Base-by-base conservation (phyloP, 2,113 vertebrate species). In the Anguilla rostrata region DNA sequence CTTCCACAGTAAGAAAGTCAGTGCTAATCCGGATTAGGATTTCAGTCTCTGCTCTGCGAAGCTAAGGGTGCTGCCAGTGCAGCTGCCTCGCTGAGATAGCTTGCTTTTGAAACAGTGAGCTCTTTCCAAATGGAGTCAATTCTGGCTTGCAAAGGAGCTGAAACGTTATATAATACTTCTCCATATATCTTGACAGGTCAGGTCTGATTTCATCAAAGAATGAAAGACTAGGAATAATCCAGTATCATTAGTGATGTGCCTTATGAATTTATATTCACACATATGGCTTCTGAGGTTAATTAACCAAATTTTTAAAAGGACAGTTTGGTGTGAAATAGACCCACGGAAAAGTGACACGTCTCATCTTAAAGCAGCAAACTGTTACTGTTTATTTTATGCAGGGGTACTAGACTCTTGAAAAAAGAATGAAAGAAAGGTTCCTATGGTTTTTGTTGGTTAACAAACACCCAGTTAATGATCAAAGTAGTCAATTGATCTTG, bases 1-100 rank as follows among this genome's bases (percentile, higher is more conserved):
- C 81, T 82, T 82, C 81, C 81, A 49, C 20, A 49, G 43, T 53
- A 46, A n/a, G 46, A 49, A 82, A 82, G 46, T 49, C 81, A 82
- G 46, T n/a, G 22, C 14, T 82, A 82, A 82, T 82, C 81, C 81
- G 81, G 81, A 82, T 82, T 82, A 82, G 43, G 43, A 82, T 82
- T 82, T 82, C 81, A 41, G 20, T 82, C 81, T 53, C 43, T 75
- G 71, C 71, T 75, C 71, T 12, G 71, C n/a, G 71, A 75, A 75
- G 71, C n/a, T 34, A 26, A 75, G 71, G 71, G n/a, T 75, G 71
- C 12, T 75, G 18, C n/a, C 71, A 9, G 41, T 82, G 46, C 46
- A 82, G 40, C 81, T 82, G 81, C 81, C 41, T 20, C 8, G 26
- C 41, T 53, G 81, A 46, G 81, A 82, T 82, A 82, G 81, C 22